Evolutionary conservation across 2,113 vertebrate species (phyloP).

Genomic region (Gasterosteus aculeatus): DNA sequence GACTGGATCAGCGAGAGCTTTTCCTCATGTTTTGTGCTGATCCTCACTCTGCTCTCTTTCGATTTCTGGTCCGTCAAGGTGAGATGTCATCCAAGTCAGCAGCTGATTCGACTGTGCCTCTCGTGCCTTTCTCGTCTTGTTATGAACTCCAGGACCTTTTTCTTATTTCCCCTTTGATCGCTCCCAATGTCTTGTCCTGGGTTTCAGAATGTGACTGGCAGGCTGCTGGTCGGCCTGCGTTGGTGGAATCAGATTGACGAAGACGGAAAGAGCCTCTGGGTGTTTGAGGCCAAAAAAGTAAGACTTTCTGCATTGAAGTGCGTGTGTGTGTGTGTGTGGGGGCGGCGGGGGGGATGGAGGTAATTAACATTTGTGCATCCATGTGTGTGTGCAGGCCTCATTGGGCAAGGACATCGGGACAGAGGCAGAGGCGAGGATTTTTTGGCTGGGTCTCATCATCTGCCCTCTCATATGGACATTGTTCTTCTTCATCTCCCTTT

Average conservation of each 20-base stretch:
- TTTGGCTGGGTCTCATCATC: slow-evolving; percentile 84
- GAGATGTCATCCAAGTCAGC: slow-evolving; percentile 44
- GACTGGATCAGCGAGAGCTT: slow-evolving; percentile 92
- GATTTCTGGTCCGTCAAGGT: slow-evolving; percentile 98
- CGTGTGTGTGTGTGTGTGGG: not conserved
- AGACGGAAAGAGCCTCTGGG: slow-evolving; percentile 89
- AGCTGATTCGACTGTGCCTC: not conserved
- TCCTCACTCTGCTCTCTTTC: slow-evolving; percentile 90
- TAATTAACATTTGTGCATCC: not conserved
- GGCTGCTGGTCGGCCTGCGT: slow-evolving; percentile 87
- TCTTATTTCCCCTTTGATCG: not conserved
- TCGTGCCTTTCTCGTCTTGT: not conserved
- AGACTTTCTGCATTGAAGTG: not conserved
- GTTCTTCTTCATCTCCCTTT: slow-evolving; percentile 68
- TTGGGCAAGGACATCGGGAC: slow-evolving; percentile 66
- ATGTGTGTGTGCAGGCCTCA: slow-evolving; percentile 3
- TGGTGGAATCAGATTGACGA: slow-evolving; percentile 95
- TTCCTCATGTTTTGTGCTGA: slow-evolving; percentile 87
- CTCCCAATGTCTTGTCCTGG: not conserved
- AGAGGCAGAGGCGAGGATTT: slow-evolving; percentile 87
- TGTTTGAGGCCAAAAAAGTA: slow-evolving; percentile 90
- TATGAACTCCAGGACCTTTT: not conserved
- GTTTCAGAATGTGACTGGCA: slow-evolving; percentile 86
- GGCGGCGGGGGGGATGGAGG: not conserved
- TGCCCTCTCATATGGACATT: slow-evolving; percentile 77